A percentile compares a stretch with the other conserved stretches of the same genome.
These are phyloP conservation scores for Meloe dianella DNA, from an alignment of 2,888 invertebrate species.

Conservation along the genomic window DNA sequence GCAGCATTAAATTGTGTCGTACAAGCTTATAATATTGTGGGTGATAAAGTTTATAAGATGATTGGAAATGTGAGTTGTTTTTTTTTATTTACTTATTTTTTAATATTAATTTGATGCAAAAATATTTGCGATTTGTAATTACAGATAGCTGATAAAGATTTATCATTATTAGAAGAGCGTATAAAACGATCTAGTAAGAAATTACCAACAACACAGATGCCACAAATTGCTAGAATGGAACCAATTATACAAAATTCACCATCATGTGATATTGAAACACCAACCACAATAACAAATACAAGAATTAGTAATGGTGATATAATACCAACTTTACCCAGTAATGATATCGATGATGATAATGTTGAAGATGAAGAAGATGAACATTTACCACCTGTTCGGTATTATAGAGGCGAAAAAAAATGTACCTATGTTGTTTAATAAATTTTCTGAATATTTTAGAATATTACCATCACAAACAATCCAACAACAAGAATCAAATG, in stretches of 20 bases:
- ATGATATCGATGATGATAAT: constrained; percentile 48
- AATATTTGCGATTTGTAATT: too few species aligned
- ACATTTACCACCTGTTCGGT: constrained; percentile 39
- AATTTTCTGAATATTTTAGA: constrained; percentile 29
- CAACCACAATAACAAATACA: not conserved
- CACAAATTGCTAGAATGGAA: constrained; percentile 11
- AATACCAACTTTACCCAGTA: not conserved
- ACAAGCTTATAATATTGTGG: constrained; percentile 86
- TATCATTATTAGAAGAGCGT: constrained; percentile 91
- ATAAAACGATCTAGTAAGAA: constrained; percentile 87
- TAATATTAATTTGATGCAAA: too few species aligned
- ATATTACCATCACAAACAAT: constrained; percentile 56
- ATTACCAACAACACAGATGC: not conserved
- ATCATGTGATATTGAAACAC: constrained; percentile 1
- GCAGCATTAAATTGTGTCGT: constrained; percentile 95
- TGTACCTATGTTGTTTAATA: constrained; percentile 6
- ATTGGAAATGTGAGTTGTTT: constrained; percentile 76
- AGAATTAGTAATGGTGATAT: constrained; percentile 2
- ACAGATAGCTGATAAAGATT: constrained; percentile 77
- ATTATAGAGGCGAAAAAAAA: constrained; percentile 37
- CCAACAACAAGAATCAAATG: constrained; percentile 55
- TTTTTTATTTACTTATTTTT: not conserved
- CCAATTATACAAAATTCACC: constrained; percentile 12
- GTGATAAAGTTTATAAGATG: constrained; percentile 89
- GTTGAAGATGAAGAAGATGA: constrained; percentile 48